These are phyloP conservation scores for Artemia franciscana DNA, from an alignment of 1,140 invertebrate genomes.

Conservation along the genomic window DNA sequence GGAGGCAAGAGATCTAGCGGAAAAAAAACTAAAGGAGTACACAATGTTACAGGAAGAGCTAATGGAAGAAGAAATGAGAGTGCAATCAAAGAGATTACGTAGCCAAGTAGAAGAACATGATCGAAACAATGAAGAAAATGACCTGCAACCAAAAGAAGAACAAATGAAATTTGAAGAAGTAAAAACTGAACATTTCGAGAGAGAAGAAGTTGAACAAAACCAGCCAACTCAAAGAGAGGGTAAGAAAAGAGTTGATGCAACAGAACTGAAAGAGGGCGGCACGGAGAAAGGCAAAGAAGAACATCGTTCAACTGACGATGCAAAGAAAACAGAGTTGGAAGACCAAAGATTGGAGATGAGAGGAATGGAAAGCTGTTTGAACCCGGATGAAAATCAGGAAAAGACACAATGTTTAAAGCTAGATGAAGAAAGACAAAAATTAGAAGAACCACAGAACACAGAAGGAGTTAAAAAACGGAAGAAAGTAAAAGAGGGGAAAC, in stretches of 20 bases:
- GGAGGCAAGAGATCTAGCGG: background rate
- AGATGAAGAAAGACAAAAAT: background rate
- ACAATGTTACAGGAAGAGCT: background rate
- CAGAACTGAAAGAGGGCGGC: background rate
- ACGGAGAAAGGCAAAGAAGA: slow-evolving; percentile 2
- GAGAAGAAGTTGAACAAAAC: slow-evolving; percentile 1
- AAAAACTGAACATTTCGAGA: background rate
- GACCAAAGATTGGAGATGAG: background rate
- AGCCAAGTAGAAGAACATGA: background rate
- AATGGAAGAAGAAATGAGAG: background rate
- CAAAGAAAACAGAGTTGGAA: background rate
- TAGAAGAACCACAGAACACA: background rate
- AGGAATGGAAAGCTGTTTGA: background rate
- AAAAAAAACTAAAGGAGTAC: background rate
- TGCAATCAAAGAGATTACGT: background rate
- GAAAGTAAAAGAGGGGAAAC: background rate
- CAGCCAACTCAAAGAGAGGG: slow-evolving; percentile 1
- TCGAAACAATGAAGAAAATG: slow-evolving; percentile 4
- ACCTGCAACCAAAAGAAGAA: background rate
- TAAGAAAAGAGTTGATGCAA: background rate
- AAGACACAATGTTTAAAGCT: background rate
- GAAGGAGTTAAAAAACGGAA: background rate
- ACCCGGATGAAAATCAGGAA: background rate
- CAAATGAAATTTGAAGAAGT: background rate
- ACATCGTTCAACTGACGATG: background rate